Base-by-base conservation (phyloP, 2,113 vertebrate species). In the Leucoraja erinaceus region DNA sequence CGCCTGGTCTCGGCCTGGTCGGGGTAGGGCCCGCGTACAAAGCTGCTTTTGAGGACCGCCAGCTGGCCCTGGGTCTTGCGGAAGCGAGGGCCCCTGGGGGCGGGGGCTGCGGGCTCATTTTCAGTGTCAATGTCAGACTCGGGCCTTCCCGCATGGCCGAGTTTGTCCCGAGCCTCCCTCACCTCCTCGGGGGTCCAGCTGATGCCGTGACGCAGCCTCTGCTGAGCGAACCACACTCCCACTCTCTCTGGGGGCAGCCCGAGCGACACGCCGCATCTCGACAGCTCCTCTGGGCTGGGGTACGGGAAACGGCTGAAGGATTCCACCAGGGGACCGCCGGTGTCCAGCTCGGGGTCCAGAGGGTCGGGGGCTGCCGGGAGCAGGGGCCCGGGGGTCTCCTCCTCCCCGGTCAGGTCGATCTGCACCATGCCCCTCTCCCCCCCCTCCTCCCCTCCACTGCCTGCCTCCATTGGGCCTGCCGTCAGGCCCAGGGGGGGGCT, bases 141-240 rank as follows among this genome's bases (percentile, higher is more conserved):
- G 54, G 93, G 92, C 92, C 94, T 94, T 93, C 93, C 94, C 78
- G 38, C 59, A 93, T 93, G 94, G 95, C 95, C 94, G 92, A 97
- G 94, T 94, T 96, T 96, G 61, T 93, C 95, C 5, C 97, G 96
- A 0, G 98, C 97, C 94, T 98, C 98, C 94, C 98, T 97, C 72
- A 98, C 98, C 94, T 98, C 98, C 94, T 98, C 98, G 0, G 97
- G 97, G 22, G 97, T 97, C 98, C 98, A 98, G 94, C 98, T 98
- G 94, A 98, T 98, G 72, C 98, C 98, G 72, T 97, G 98, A 94
- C 97, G 98, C 79, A 98, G 97, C 79, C 98, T 96, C 95, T 98
- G 98, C 88, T 97, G 97, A 97, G 98, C 98, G 93, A 98, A 98
- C 98, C 98, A 98, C 91, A 97, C 96, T 94, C 98, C 97, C 14